phyloP scores from a whole-genome alignment of 2,888 invertebrate species.

The Agrypnus murinus region DNA sequence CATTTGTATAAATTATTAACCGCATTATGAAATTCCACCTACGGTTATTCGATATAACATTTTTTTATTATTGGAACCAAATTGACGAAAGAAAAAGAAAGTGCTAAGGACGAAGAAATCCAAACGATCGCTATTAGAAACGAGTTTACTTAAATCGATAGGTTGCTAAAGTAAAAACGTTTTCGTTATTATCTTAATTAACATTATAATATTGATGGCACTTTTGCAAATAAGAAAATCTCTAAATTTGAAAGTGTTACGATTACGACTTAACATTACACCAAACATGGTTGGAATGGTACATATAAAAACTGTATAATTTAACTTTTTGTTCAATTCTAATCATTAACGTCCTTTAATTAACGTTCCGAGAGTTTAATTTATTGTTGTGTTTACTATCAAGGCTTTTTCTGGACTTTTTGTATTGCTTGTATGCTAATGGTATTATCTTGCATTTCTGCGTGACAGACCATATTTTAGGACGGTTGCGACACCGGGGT shows the following conservation, averaged over 20 bases:
- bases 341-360: constrained; percentile 41
- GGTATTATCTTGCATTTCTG: constrained; percentile 63
- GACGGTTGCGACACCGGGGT: constrained; percentile 58
- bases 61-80: constrained; percentile 11
- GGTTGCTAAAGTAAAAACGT: background rate
- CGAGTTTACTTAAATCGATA: too few species aligned
- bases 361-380: constrained; percentile 41
- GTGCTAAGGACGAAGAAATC: constrained; percentile 13
- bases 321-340: constrained; percentile 32
- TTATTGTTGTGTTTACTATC: constrained; percentile 46
- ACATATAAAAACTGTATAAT: constrained; percentile 26
- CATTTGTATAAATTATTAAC: constrained; percentile 39
- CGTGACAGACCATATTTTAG: constrained; percentile 64
- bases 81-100: constrained; percentile 5
- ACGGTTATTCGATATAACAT: constrained; percentile 1
- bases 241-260: constrained; percentile 24
- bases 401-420: constrained; percentile 37
- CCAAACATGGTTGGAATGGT: constrained; percentile 13
- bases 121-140: background rate
- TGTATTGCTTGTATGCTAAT: constrained; percentile 57
- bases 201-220: background rate
- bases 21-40: constrained; percentile 12
- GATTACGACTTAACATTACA: constrained; percentile 12
- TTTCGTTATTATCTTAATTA: background rate
- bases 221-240: constrained; percentile 3